Conservation (phyloP, 2,888 invertebrate species). For the Drosophila robusta region DNA sequence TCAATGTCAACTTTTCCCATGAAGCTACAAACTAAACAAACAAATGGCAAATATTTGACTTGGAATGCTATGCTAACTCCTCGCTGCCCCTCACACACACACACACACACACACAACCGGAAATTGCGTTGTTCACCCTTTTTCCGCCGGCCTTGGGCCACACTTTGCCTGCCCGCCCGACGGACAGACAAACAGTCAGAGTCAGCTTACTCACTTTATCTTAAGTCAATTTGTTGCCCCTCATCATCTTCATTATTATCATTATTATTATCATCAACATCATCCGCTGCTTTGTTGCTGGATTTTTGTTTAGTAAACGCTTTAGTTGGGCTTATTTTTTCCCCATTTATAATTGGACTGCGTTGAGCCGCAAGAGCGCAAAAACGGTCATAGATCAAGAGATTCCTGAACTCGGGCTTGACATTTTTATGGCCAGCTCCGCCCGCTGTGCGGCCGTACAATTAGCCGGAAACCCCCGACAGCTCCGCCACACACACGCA, state of each 20-base stretch:
- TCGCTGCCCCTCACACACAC: slow-evolving; percentile 6
- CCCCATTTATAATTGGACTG: slow-evolving; percentile 30
- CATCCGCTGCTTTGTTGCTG: slow-evolving; percentile 5
- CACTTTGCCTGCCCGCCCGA: not conserved
- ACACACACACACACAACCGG: slow-evolving; percentile 41
- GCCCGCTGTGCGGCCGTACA: slow-evolving; percentile 31
- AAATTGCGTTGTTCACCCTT: slow-evolving; percentile 75
- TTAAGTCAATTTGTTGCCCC: slow-evolving; percentile 72
- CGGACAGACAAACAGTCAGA: slow-evolving; percentile 12
- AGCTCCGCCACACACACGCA: slow-evolving; percentile 4
- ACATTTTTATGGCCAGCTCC: slow-evolving; percentile 45
- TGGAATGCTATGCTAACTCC: slow-evolving; percentile 14
- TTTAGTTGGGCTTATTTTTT: slow-evolving; percentile 34
- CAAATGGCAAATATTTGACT: slow-evolving; percentile 69
- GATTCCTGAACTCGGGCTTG: slow-evolving; percentile 20
- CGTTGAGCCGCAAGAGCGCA: not conserved
- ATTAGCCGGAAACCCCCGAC: slow-evolving; percentile 63
- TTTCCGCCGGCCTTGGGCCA: slow-evolving; percentile 65
- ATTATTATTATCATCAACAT: slow-evolving; percentile 16
- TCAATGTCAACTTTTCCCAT: slow-evolving; percentile 55
- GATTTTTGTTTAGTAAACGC: slow-evolving; percentile 46
- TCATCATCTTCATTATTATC: slow-evolving; percentile 33
- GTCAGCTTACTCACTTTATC: slow-evolving; percentile 55
- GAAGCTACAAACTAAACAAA: slow-evolving; percentile 20
- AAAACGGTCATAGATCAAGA: slow-evolving; percentile 45